Evolutionary conservation across 1,140 invertebrate species (phyloP), one percentile per base, ranked within the genome.

Genomic region (Drosophila trapezifrons): DNA sequence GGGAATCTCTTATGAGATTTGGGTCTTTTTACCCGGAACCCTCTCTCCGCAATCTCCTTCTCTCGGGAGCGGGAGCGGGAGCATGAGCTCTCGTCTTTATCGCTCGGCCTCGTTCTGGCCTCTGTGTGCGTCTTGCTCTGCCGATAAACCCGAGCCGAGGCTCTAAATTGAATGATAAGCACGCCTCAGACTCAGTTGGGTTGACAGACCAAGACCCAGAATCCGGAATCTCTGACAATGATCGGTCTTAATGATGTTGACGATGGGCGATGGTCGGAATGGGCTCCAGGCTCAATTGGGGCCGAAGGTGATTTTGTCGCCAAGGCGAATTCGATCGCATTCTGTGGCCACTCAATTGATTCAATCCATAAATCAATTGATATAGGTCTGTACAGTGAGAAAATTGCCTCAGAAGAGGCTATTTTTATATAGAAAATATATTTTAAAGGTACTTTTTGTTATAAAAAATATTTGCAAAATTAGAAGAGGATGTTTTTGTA

Each of bases 221-320:
- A 42, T 57, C 51, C n/a, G 18, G 54, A 25, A 56, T 42, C 32
- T 20, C 13, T 55, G 60, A n/a, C 25, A 25, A 29, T 52, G 64
- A 67, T 67, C 64, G 35, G 35, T 46, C 56, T 65, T 65, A 62
- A 65, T 49, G 72, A 64, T 49, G 67, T 20, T 29, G n/a, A 59
- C 42, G 58, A 52, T 46, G 47, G 64, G 18, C 37, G 42, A 40
- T 43, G 47, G 49, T 9, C 27, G 12, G 20, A 32, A 40, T 54
- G 62, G 40, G 25, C 67, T 54, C 20, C 47, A 25, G 25, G n/a
- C 37, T 64, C 58, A 86, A 85, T 85, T 85, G 81, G 76, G 80
- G 65, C 74, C 80, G 82, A 85, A 85, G 81, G 81, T 85, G 74
- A 85, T 62, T 73, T 73, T 71, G 76, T 79, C 80, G 80, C 62